Percentiles rank a stretch among this genome's conserved stretches.
phyloP scores from a whole-genome alignment of 2,797 vertebrate species.

The Parambassis ranga region DNA sequence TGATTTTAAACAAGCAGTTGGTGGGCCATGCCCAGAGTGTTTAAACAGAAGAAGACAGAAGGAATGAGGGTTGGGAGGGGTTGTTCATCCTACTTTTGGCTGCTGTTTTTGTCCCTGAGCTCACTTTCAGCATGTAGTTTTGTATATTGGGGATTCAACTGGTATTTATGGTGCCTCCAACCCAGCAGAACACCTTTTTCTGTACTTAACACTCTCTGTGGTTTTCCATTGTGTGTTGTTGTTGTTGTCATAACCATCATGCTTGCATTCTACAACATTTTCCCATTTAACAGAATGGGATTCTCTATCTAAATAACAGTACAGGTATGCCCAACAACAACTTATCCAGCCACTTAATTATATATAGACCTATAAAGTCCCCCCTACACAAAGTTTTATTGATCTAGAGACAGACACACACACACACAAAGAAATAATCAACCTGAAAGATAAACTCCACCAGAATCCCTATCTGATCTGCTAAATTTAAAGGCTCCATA shows the following conservation, averaged over 20 bases:
- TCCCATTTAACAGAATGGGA: too few relatives aligned
- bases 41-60: slow-evolving; percentile 10
- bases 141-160: neutral
- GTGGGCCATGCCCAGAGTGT: slow-evolving; percentile 9
- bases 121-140: neutral
- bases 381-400: too few relatives aligned
- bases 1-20: slow-evolving; percentile 23
- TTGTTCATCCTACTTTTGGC: neutral
- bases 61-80: neutral
- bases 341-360: too few relatives aligned
- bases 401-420: neutral
- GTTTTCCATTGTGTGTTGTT: too few relatives aligned
- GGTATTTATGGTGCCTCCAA: neutral
- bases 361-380: too few relatives aligned
- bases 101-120: neutral
- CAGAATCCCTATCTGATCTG: slow-evolving; percentile 43
- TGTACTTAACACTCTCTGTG: too few relatives aligned
- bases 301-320: too few relatives aligned
- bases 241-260: too few relatives aligned
- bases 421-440: slow-evolving; percentile 14
- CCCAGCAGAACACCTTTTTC: too few relatives aligned
- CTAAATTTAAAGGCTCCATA: slow-evolving; percentile 41
- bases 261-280: too few relatives aligned
- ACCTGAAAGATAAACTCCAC: slow-evolving; percentile 36
- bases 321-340: too few relatives aligned